Base-by-base conservation (phyloP, 2,797 vertebrate genomes). In the Sebastes goodei region DNA sequence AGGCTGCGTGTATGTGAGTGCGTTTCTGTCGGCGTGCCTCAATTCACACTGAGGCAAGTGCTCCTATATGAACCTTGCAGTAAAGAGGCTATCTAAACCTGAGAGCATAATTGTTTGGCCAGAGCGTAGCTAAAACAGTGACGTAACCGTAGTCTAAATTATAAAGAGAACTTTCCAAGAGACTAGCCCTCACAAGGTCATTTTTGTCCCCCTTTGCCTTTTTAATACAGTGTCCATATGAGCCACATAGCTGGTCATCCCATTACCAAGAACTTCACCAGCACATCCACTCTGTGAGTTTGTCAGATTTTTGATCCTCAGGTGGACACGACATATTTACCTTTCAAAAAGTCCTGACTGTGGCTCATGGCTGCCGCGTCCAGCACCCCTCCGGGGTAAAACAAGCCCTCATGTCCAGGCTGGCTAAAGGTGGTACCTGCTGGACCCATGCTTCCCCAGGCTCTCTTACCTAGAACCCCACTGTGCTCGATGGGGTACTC, bases 381-480 rank as follows among this genome's bases (percentile, higher is more conserved):
- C 93, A 96, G 92, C 78, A 95, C 76, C 93, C 95, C 95, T 82
- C 94, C 93, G 82, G 93, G 93, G 94, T 95, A 96, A 95, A 96
- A 95, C 78, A 95, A 85, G 93, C 91, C 94, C 88, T 96, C 96
- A 66, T 96, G 96, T 91, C 93, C 93, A 71, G 89, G 91, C 84
- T 93, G 95, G 94, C 93, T 81, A 94, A 95, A 94, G 93, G 12
- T 87, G 92, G 74, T 83, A 90, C 91, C 92, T 71, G 92, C 89
- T 25, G 87, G 86, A 83, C 93, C 92, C 82, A 94, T 86, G 93
- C 93, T 90, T 56, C 91, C 94, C 95, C 95, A 96, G 86, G 92
- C 90, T 91, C 95, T 94, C 96, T 96, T 96, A 96, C 96, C 96
- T 96, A 96, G 95, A 95, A 97, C 96, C 93, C 96, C 96, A 92